Evolutionary conservation across 2,888 invertebrate genomes (phyloP).

Genomic region (Hesperia comma): DNA sequence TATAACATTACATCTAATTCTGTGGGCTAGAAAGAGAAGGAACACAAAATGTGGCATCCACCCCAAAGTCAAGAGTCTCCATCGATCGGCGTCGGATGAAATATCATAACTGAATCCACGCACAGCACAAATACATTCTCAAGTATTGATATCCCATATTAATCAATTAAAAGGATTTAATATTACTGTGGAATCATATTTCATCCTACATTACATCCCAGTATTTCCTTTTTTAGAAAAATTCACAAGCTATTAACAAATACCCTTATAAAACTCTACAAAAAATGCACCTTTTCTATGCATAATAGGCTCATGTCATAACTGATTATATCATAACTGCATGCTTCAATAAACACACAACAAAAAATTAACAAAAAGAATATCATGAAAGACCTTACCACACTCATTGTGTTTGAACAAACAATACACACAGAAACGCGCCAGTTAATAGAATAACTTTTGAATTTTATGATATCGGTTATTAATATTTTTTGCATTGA

Average conservation of each 20-base stretch:
- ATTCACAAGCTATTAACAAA: slow-evolving; percentile 14
- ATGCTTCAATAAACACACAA: slow-evolving; percentile 70
- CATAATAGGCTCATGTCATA: slow-evolving; percentile 77
- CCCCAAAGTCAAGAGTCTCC: slow-evolving; percentile 79
- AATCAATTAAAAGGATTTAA: slow-evolving; percentile 49
- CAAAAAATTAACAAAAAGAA: slow-evolving; percentile 62
- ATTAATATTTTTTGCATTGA: slow-evolving; percentile 55
- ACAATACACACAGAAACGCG: slow-evolving; percentile 67
- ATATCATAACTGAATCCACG: slow-evolving; percentile 38
- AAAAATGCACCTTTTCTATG: slow-evolving; percentile 41
- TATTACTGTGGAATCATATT: slow-evolving; percentile 61
- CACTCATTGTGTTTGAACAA: slow-evolving; percentile 76
- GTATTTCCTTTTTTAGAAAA: slow-evolving; percentile 23
- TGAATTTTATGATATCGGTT: slow-evolving; percentile 59
- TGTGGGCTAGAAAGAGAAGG: slow-evolving; percentile 68
- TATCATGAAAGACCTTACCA: slow-evolving; percentile 77
- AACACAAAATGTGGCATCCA: slow-evolving; percentile 64
- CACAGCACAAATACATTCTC: slow-evolving; percentile 46
- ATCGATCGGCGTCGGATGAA: slow-evolving; percentile 71
- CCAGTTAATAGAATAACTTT: slow-evolving; percentile 64
- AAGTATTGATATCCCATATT: slow-evolving; percentile 48
- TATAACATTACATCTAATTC: slow-evolving; percentile 60
- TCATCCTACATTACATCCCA: slow-evolving; percentile 47
- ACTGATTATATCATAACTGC: slow-evolving; percentile 82
- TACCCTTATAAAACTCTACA: slow-evolving; percentile 35